Evolutionary conservation across 2,113 vertebrate species (phyloP).

Genomic region (Barbus barbus): DNA sequence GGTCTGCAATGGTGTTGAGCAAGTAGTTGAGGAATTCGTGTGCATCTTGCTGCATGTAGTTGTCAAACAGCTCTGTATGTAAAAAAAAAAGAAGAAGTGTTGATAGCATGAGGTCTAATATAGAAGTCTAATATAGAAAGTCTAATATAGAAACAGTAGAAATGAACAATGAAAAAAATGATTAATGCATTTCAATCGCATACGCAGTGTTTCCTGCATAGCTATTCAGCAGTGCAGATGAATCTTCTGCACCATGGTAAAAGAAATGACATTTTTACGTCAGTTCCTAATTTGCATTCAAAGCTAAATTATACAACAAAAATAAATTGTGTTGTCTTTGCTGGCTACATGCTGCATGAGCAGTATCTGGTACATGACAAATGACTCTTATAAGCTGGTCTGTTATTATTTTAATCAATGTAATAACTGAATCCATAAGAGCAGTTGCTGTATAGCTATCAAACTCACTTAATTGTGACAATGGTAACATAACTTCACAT

Average conservation of each 20-base stretch:
- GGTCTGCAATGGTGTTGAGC: constrained; percentile 95
- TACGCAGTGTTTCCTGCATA: neutral
- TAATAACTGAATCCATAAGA: neutral
- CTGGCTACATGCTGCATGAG: neutral
- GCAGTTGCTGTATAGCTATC: neutral
- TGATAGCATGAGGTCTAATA: neutral
- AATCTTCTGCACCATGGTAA: neutral
- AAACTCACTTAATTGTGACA: neutral
- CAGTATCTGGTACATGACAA: neutral
- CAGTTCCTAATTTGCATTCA: neutral
- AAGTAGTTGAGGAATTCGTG: constrained; percentile 98
- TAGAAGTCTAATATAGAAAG: constrained; percentile 9
- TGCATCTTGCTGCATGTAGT: constrained; percentile 99
- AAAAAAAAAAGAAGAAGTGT: neutral
- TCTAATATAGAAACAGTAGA: neutral
- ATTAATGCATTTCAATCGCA: neutral
- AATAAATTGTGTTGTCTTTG: neutral
- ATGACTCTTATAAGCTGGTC: neutral
- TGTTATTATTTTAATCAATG: neutral
- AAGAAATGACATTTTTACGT: neutral
- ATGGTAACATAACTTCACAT: neutral
- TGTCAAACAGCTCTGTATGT: constrained; percentile 90
- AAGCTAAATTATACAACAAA: neutral
- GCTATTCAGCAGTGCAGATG: neutral
- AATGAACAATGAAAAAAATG: neutral